phyloP scores from a whole-genome alignment of 2,888 invertebrate genomes.

The Chirona hameri region DNA sequence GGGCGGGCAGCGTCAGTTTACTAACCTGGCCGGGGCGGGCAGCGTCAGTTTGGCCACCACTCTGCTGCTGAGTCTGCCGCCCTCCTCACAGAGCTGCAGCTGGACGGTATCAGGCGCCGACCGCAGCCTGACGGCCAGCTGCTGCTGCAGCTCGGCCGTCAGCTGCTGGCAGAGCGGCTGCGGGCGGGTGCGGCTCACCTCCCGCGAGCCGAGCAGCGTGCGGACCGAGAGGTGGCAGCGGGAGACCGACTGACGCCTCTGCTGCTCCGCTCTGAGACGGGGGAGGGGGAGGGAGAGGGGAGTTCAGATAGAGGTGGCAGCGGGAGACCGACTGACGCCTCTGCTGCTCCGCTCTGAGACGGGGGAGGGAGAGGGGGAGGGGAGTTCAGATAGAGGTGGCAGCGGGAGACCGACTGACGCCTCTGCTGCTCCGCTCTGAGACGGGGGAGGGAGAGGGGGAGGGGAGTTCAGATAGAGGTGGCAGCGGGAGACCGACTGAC shows the following conservation, averaged over 20 bases:
- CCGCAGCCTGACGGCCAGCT: constrained; percentile 23
- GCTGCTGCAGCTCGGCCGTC: background rate
- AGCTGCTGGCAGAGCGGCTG: background rate
- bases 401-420: background rate
- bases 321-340: background rate
- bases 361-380: background rate
- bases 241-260: background rate
- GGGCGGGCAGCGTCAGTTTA: no score
- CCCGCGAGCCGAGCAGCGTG: background rate
- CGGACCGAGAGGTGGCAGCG: constrained; percentile 7
- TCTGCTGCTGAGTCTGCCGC: background rate
- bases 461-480: no score
- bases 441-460: background rate
- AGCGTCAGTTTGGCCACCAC: background rate
- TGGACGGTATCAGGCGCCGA: background rate
- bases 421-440: no score
- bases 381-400: no score
- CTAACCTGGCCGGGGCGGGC: constrained; percentile 8
- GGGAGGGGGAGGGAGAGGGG: background rate
- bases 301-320: background rate
- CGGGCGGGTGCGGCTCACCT: constrained; percentile 4
- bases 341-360: no score
- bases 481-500: background rate
- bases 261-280: background rate
- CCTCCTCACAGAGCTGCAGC: background rate